Evolutionary conservation across 2,888 invertebrate genomes (phyloP).

Genomic region (Coelogynopora nodosa): DNA sequence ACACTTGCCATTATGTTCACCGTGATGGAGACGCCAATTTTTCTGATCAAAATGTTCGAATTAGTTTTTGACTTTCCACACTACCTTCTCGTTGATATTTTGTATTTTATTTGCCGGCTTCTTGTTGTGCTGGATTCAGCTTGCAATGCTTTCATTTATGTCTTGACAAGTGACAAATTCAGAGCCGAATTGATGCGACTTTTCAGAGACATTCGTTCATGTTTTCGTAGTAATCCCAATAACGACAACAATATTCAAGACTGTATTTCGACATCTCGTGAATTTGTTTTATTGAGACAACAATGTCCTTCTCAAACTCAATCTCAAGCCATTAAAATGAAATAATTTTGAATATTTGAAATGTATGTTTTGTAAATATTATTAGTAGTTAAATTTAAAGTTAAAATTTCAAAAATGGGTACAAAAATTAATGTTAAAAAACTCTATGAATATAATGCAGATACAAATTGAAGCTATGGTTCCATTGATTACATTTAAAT

Average conservation of each 20-base stretch:
- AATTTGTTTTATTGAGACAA: not conserved
- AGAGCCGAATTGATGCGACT: slow-evolving; percentile 20
- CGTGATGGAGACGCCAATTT: slow-evolving; percentile 18
- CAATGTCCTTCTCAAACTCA: no score
- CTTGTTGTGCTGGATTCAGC: slow-evolving; percentile 35
- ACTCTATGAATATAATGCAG: no score
- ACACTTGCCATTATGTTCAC: slow-evolving; percentile 36
- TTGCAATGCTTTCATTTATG: slow-evolving; percentile 37
- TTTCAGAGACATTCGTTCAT: slow-evolving; percentile 5
- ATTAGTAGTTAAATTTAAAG: no score
- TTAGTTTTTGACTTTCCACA: not conserved
- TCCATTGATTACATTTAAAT: no score
- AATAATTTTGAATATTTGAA: no score
- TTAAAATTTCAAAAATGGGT: no score
- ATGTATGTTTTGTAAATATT: no score
- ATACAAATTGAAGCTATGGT: no score
- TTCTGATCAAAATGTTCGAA: not conserved
- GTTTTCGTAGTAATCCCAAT: not conserved
- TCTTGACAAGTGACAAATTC: slow-evolving; percentile 36
- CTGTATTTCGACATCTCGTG: not conserved
- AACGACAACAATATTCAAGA: not conserved
- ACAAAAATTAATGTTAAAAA: no score
- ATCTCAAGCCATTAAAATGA: no score
- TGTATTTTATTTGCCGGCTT: not conserved
- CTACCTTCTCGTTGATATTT: slow-evolving; percentile 2